Evolutionary conservation across 2,113 vertebrate genomes (phyloP).

Genomic region (Pardalotus punctatus): DNA sequence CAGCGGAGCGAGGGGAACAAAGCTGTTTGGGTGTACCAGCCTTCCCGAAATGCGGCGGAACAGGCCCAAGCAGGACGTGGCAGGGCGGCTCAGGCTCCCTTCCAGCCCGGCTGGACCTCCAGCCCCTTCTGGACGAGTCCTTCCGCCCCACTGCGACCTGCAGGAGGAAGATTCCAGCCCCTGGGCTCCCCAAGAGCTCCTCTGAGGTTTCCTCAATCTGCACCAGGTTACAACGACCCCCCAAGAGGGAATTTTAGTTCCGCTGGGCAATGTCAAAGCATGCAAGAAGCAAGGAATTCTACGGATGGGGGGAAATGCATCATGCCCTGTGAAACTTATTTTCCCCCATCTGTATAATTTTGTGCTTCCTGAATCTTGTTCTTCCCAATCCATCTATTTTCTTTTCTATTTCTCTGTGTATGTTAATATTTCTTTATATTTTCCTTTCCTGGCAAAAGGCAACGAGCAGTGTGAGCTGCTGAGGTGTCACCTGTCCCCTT

Average conservation of each 20-base stretch:
- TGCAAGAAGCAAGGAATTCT: not conserved
- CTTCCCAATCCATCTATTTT: fast-evolving
- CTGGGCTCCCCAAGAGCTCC: not conserved
- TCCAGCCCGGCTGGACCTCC: not conserved
- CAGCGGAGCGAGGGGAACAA: not conserved
- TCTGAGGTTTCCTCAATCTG: not conserved
- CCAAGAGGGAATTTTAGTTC: not conserved
- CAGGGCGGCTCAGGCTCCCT: not conserved
- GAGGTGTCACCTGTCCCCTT: not conserved
- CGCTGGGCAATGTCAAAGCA: not conserved
- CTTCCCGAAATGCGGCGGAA: not conserved
- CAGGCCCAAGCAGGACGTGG: constrained; percentile 1
- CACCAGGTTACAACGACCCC: not conserved
- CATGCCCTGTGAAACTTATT: not conserved
- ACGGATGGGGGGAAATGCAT: fast-evolving
- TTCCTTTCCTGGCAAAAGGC: not conserved
- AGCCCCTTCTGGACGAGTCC: not conserved
- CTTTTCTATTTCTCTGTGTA: too few relatives aligned
- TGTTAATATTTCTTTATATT: fast-evolving
- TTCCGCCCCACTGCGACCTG: not conserved
- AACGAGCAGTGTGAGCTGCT: fast-evolving
- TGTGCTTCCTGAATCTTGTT: fast-evolving
- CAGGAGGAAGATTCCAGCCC: not conserved
- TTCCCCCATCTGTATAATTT: fast-evolving
- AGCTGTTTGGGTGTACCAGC: not conserved